phyloP scores from a whole-genome alignment of 2,888 invertebrate genomes.

The Epistrophe eligans region DNA sequence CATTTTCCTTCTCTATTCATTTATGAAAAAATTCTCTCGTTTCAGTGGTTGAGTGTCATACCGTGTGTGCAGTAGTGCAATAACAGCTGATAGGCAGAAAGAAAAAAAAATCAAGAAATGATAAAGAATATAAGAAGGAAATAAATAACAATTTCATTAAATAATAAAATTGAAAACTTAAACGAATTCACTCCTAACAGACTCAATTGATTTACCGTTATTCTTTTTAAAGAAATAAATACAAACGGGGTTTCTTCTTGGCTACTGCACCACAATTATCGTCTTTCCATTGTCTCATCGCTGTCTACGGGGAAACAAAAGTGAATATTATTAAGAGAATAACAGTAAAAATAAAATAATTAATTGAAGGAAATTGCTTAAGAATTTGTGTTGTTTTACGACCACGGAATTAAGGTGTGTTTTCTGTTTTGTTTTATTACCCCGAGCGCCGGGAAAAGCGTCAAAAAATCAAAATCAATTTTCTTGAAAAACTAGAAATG shows the following conservation, averaged over 20 bases:
- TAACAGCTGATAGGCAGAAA: slow-evolving; percentile 56
- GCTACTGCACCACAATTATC: slow-evolving; percentile 8
- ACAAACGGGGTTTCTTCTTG: background rate
- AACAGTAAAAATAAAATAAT: background rate
- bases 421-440: slow-evolving; percentile 4
- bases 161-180: background rate
- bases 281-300: slow-evolving; percentile 9
- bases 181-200: background rate
- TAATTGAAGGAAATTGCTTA: background rate
- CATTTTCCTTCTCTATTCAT: slow-evolving; percentile 50
- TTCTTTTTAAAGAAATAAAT: background rate
- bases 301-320: slow-evolving; percentile 9
- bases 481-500: slow-evolving; percentile 60
- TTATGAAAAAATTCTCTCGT: slow-evolving; percentile 48
- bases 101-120: slow-evolving; percentile 20
- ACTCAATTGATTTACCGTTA: background rate
- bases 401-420: slow-evolving; percentile 3
- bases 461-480: slow-evolving; percentile 48
- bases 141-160: slow-evolving; percentile 11
- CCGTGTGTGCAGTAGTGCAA: slow-evolving; percentile 73
- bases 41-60: slow-evolving; percentile 76
- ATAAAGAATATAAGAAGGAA: slow-evolving; percentile 16
- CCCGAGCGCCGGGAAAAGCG: slow-evolving; percentile 33
- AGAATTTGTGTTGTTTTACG: background rate
- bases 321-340: slow-evolving; percentile 16